Base-by-base conservation (phyloP, 2,888 invertebrate genomes). In the Acanthosepion lycidas region DNA sequence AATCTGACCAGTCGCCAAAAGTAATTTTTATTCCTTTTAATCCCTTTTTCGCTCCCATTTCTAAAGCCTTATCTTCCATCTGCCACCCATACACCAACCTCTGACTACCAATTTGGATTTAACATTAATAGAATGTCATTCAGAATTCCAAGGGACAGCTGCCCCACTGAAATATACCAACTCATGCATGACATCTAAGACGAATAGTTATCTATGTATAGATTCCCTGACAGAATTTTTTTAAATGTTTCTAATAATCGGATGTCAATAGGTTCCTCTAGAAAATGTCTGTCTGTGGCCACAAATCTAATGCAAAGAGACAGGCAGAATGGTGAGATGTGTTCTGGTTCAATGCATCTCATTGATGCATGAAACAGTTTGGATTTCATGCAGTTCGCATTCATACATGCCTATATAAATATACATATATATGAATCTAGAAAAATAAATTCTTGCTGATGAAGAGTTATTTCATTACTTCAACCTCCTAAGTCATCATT, bases 91-190 rank as follows among this genome's bases (percentile, higher is more conserved):
- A n/a, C 15, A 12, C 33, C 3, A 15, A 33, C 78, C n/a, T 33
- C 78, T n/a, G n/a, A n/a, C n/a, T 9, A 78, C 78, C 78, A 78
- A 78, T 78, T 78, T 78, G n/a, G n/a, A 78, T 78, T 78, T 78
- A 78, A 78, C 78, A 78, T 78, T 78, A 78, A 78, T n/a, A 78
- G 78, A 78, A 78, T 78, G 78, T 15, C 78, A 78, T 78, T 33
- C 15, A 33, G 78, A 78, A 78, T 78, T 78, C 78, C 78, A 78
- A 78, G 33, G 78, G 78, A 78, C n/a, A n/a, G 78, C n/a, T n/a
- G 78, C 12, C n/a, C 78, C 78, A 33, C 78, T n/a, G 5, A 78
- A 78, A 78, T n/a, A 33, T 78, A 78, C 78, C 78, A 78, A n/a
- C 78, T 78, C n/a, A 20, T 6, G 23, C 59, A 59, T 59, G 23